These are phyloP conservation scores for Nannoperca obscura DNA, from an alignment of 2,797 vertebrate genomes.

Conservation along the genomic window DNA sequence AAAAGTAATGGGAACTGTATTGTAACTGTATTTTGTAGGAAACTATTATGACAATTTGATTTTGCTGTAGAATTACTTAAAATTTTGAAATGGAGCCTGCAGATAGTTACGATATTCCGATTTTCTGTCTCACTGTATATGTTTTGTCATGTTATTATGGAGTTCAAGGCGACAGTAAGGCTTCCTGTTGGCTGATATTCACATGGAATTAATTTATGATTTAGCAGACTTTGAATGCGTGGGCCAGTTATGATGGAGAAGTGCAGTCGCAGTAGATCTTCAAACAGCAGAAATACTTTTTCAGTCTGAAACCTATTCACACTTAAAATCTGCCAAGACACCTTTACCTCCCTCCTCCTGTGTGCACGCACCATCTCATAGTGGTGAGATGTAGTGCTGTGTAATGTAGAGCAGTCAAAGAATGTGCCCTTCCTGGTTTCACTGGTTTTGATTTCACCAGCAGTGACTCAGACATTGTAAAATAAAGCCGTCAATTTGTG, in stretches of 20 bases:
- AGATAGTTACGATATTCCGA: neutral
- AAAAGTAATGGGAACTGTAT: neutral
- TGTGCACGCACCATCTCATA: neutral
- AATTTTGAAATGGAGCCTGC: neutral
- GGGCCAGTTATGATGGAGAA: conserved; percentile 1
- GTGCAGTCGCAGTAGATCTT: neutral
- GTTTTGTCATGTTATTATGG: neutral
- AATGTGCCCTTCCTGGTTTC: conserved; percentile 82
- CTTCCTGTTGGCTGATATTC: conserved; percentile 8
- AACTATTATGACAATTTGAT: neutral
- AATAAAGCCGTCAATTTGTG: neutral
- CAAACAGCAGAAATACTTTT: neutral
- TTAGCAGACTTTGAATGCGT: conserved; percentile 30
- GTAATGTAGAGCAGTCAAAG: conserved; percentile 58
- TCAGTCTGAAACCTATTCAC: neutral
- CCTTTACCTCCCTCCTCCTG: neutral
- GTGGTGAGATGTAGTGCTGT: conserved; percentile 21
- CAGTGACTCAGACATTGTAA: conserved; percentile 46
- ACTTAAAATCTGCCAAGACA: neutral
- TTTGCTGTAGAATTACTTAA: neutral
- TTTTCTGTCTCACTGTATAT: neutral
- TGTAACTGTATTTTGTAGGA: neutral
- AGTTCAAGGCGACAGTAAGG: neutral
- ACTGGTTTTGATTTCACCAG: conserved; percentile 70
- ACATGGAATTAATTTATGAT: conserved; percentile 16